These are phyloP conservation scores for Ictalurus furcatus DNA, from an alignment of 2,113 vertebrate genomes.

Conservation along the genomic window DNA sequence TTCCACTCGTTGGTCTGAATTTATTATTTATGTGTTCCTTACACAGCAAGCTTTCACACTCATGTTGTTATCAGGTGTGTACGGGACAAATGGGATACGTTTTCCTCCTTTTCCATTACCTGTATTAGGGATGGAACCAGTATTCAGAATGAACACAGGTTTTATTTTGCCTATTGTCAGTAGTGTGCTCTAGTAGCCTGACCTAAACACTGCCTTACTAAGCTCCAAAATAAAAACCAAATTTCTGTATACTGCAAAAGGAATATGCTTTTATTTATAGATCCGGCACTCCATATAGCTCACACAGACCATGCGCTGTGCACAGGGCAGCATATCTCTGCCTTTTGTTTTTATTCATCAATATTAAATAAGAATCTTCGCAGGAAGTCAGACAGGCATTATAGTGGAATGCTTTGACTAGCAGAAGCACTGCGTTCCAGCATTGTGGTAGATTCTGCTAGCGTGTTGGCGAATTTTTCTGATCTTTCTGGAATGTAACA, in stretches of 20 bases:
- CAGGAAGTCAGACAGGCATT: not conserved
- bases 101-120: not conserved
- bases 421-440: not conserved
- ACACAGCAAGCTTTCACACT: not conserved
- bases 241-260: not conserved
- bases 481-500: not conserved
- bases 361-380: not conserved
- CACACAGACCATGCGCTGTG: not conserved
- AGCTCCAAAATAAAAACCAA: not conserved
- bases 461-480: too few species aligned
- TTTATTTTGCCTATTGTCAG: not conserved
- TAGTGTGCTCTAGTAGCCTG: not conserved
- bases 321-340: not conserved
- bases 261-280: not conserved
- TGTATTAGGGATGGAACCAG: not conserved
- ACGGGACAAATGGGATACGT: not conserved
- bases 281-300: not conserved
- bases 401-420: not conserved
- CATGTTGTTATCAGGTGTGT: constrained; percentile 5
- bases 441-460: not conserved
- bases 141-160: not conserved
- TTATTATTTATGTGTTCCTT: constrained; percentile 33
- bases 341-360: not conserved
- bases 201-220: not conserved
- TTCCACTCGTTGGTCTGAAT: not conserved